A percentile compares a stretch with the other conserved stretches of the same genome.
Conservation (phyloP, 2,888 invertebrate species). For the Strigamia crassipes region DNA sequence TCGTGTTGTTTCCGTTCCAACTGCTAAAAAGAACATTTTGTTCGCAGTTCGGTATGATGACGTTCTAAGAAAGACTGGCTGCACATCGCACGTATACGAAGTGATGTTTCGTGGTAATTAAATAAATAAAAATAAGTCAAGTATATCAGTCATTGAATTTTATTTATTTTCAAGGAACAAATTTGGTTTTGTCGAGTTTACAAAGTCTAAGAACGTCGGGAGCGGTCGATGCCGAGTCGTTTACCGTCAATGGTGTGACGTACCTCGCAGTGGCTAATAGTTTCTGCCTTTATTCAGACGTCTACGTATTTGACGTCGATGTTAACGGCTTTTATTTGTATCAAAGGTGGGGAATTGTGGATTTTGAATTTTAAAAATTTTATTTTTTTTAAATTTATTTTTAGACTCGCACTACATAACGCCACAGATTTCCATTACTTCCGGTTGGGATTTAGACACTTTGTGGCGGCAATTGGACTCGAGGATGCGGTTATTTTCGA, state of each 20-base stretch:
- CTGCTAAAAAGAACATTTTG: neutral
- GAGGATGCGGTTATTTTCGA: conserved; percentile 17
- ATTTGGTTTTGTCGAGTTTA: neutral
- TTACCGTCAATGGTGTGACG: conserved; percentile 39
- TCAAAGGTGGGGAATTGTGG: neutral
- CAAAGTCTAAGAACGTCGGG: neutral
- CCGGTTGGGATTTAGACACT: conserved; percentile 32
- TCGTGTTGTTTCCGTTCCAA: neutral
- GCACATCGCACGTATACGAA: neutral
- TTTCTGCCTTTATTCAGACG: neutral
- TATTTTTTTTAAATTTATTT: neutral
- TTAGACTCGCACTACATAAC: neutral
- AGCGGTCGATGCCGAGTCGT: neutral
- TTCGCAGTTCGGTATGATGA: neutral
- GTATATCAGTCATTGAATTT: too few relatives aligned
- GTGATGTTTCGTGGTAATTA: neutral
- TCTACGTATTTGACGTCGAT: conserved; percentile 1
- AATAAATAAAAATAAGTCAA: neutral
- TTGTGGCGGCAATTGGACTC: conserved; percentile 26
- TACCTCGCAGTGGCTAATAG: conserved; percentile 36
- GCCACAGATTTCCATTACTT: conserved; percentile 38
- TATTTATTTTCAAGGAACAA: too few relatives aligned
- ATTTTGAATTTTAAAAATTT: neutral
- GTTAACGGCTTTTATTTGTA: neutral
- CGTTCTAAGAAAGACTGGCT: neutral